Conservation (phyloP, 2,113 vertebrate genomes). For the Tragulus kanchil region DNA sequence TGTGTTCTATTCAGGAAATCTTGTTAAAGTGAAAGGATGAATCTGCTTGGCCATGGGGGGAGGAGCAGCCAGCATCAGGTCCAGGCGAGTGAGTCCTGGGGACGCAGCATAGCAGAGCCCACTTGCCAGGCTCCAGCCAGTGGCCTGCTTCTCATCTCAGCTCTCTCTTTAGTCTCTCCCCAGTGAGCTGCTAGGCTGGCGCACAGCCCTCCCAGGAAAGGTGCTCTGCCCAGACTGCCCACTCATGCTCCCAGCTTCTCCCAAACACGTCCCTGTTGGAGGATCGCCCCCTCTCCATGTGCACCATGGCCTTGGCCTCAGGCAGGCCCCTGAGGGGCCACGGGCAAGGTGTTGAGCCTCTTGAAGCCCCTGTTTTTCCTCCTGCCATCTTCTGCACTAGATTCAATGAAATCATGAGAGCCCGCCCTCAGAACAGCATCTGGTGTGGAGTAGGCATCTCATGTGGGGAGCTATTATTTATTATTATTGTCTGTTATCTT, state of each 20-base stretch:
- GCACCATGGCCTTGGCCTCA: neutral
- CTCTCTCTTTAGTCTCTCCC: neutral
- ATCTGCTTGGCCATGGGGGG: neutral
- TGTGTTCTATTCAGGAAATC: neutral
- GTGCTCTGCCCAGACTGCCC: accelerated
- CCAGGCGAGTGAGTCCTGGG: neutral
- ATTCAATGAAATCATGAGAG: neutral
- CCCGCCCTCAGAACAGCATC: neutral
- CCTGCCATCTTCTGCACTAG: neutral
- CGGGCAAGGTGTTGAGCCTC: neutral
- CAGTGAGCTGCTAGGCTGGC: neutral
- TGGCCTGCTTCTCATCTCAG: neutral
- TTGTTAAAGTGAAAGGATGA: neutral
- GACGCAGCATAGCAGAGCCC: neutral
- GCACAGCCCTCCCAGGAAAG: neutral
- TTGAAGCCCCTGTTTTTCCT: neutral
- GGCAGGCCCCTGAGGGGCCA: accelerated
- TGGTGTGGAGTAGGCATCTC: neutral
- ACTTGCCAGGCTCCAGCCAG: accelerated
- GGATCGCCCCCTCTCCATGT: neutral
- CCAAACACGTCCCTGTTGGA: neutral
- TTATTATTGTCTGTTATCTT: neutral
- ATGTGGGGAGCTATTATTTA: accelerated
- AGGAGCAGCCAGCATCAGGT: neutral
- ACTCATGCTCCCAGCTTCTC: neutral